These are phyloP conservation scores for Eutolmus rufibarbis DNA, from an alignment of 2,888 invertebrate genomes.

Conservation along the genomic window DNA sequence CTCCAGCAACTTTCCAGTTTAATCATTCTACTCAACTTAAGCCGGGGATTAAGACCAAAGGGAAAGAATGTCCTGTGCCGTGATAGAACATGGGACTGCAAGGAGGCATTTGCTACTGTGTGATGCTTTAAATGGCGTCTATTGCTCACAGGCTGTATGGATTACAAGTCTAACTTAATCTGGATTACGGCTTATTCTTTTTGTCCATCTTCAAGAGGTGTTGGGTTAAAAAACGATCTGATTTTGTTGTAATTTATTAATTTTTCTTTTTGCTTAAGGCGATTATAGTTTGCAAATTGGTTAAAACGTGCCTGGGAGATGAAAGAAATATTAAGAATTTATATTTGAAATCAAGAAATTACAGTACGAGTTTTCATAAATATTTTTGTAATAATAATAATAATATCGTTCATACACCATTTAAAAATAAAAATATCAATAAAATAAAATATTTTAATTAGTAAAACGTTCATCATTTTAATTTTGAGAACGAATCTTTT, in stretches of 20 bases:
- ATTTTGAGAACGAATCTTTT: no score
- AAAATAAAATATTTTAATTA: no score
- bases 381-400: no score
- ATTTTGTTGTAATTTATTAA: neutral
- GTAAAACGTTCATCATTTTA: no score
- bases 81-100: neutral
- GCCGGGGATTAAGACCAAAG: conserved; percentile 10
- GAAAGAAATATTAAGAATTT: no score
- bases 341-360: no score
- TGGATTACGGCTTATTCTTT: conserved; percentile 15
- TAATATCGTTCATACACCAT: no score
- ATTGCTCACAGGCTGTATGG: neutral
- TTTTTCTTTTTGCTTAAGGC: neutral
- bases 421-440: no score
- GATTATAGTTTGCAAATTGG: neutral
- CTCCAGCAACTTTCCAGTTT: neutral
- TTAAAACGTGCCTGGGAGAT: neutral
- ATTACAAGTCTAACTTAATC: conserved; percentile 1
- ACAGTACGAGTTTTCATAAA: no score
- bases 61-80: conserved; percentile 27
- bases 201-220: neutral
- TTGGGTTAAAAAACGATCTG: neutral
- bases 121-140: neutral
- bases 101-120: neutral
- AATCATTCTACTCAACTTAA: conserved; percentile 24